phyloP scores from a whole-genome alignment of 2,888 invertebrate species.

The Eudemis profundana region DNA sequence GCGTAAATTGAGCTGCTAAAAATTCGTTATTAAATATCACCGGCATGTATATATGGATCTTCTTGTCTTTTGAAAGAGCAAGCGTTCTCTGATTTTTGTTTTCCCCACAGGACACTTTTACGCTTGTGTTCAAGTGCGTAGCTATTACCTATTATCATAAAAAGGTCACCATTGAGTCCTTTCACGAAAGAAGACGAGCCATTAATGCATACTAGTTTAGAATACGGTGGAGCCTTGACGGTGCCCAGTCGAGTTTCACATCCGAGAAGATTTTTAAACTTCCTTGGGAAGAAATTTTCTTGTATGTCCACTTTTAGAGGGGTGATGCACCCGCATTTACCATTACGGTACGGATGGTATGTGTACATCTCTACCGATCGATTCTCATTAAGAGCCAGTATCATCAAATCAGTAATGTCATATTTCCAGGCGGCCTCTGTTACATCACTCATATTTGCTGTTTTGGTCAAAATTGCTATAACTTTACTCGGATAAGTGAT shows the following conservation, averaged over 20 bases:
- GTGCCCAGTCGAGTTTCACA: slow-evolving; percentile 60
- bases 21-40: not conserved
- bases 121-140: slow-evolving; percentile 3
- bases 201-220: not conserved
- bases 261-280: slow-evolving; percentile 62
- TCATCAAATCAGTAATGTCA: slow-evolving; percentile 62
- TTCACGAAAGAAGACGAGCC: not conserved
- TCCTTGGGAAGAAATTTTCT: slow-evolving; percentile 57
- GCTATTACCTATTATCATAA: not conserved
- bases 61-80: not conserved
- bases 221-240: slow-evolving; percentile 49
- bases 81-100: not conserved
- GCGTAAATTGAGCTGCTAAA: not conserved
- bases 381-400: slow-evolving; percentile 51
- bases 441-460: slow-evolving; percentile 48
- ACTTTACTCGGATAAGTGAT: slow-evolving; percentile 55
- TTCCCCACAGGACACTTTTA: not conserved
- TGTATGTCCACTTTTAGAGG: slow-evolving; percentile 53
- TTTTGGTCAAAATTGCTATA: slow-evolving; percentile 55
- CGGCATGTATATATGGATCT: not conserved
- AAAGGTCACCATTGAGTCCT: not conserved
- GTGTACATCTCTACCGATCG: slow-evolving; percentile 55
- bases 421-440: slow-evolving; percentile 60
- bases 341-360: slow-evolving; percentile 60
- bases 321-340: slow-evolving; percentile 56